phyloP scores from a whole-genome alignment of 2,797 vertebrate species.

The Cetoscarus ocellatus region DNA sequence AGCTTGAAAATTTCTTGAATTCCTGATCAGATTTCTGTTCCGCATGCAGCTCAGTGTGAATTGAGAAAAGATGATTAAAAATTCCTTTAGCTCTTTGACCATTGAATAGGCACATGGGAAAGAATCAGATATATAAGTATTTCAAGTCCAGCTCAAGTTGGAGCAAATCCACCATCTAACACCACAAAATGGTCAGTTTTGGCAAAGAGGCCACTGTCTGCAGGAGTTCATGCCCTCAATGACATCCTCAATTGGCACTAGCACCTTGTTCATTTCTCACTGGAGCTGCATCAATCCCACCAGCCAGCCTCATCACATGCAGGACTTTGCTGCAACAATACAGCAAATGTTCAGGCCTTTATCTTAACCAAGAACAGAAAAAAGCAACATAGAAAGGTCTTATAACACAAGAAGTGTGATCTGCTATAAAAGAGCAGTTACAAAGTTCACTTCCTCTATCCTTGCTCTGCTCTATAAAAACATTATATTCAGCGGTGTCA shows the following conservation, averaged over 20 bases:
- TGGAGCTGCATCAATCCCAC: neutral
- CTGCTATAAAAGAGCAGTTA: constrained; percentile 3
- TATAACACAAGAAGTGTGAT: constrained; percentile 10
- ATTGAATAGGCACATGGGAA: neutral
- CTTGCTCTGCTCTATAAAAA: neutral
- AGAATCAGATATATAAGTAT: neutral
- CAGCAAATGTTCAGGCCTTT: neutral
- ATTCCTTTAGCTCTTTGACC: neutral
- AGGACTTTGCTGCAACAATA: neutral
- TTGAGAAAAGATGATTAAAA: neutral
- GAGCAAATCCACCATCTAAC: neutral
- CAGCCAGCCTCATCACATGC: constrained; percentile 20
- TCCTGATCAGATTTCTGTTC: neutral
- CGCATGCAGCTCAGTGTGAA: neutral
- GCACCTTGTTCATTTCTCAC: constrained; percentile 16
- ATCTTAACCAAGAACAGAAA: neutral
- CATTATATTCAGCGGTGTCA: neutral
- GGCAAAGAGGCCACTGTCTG: neutral
- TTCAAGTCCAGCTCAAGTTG: neutral
- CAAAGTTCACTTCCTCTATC: constrained; percentile 29
- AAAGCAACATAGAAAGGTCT: neutral
- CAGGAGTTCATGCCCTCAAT: constrained; percentile 10
- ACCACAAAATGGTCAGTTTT: neutral
- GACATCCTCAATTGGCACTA: constrained; percentile 27
- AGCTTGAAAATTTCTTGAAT: neutral